Evolutionary conservation across 2,888 invertebrate species (phyloP), one percentile per base, ranked within the genome.

Genomic region (Dermolepida albohirtum): DNA sequence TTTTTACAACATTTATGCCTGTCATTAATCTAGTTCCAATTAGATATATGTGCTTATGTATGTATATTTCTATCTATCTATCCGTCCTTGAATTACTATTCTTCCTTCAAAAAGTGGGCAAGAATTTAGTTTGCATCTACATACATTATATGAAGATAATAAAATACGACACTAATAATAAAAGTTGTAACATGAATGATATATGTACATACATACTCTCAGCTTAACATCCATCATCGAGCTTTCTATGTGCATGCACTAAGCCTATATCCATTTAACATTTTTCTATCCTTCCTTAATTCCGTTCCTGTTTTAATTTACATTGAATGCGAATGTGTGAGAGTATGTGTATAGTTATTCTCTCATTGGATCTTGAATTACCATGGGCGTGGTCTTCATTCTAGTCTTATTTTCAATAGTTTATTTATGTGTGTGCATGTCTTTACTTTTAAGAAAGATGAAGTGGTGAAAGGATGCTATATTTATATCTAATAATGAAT

Each of bases 301-400:
- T 66, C 49, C 17, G 47, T 57, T 66, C 66, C 44, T 50, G 68
- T 68, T 65, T 68, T 68, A 68, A 68, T 68, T 68, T 68, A 65
- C 68, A 65, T 68, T 68, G 68, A 68, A 68, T 68, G 59, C 59
- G 49, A 54, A 40, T 41, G 40, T 57, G 55, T 62, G 62, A 65
- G 59, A 39, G 59, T 66, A 66, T 52, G 59, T 29, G 44, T 44
- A 22, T 44, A 44, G 59, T 59, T 59, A 59, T 59, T 59, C 59
- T 57, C 59, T 52, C 68, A 68, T 68, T 68, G 68, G 68, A 51
- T 54, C 65, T 57, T 52, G 68, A 66, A 59, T 68, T 68, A 59
- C 68, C 62, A 62, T 68, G 65, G 68, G 68, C 68, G 68, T 68
- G 68, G 68, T 59, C 41, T 64, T 54, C 54, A 54, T 43, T 68